Evolutionary conservation across 2,888 invertebrate species (phyloP), one percentile per base, ranked within the genome.

Genomic region (Cosmorhoe ocellata): DNA sequence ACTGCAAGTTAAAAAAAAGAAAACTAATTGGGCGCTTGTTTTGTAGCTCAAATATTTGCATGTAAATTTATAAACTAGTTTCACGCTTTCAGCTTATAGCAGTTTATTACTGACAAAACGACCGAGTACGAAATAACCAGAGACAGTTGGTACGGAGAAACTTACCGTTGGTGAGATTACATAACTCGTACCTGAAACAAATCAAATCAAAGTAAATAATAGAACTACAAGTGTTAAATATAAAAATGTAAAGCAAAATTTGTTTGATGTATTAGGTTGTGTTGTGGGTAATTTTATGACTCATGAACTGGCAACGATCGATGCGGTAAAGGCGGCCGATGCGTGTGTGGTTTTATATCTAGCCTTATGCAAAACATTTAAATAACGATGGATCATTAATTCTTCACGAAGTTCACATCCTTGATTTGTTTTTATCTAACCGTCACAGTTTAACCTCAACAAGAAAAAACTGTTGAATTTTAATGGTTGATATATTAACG

Each of bases 131-230:
- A 27, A 41, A 50, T 18, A 48, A n/a, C n/a, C n/a, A n/a, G n/a
- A n/a, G n/a, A n/a, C n/a, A 51, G 48, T 43, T 45, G 37, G 27
- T 33, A 39, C 32, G 13, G 8, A 13, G 31, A 51, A 54, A 43
- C 77, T 75, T 71, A 79, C 79, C 76, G 61, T 51, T 51, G 43
- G 39, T 59, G 52, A 57, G 49, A 61, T 79, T 70, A 79, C 79
- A 79, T 76, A 67, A 66, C 68, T 69, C 69, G 68, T 80, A 80
- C 80, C 80, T 79, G 77, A 44, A 74, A 74, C 52, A 66, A 49
- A 56, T n/a, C 56, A 55, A 50, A 43, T 46, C 22, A 13, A 22
- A 41, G 5, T 14, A 28, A 13, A n/a, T 37, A 12, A 27, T n/a
- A 27, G n/a, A n/a, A n/a, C n/a, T 27, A 13, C n/a, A 18, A 8